These are phyloP conservation scores for Tupiocoris notatus DNA, from an alignment of 2,888 invertebrate genomes.

Conservation along the genomic window DNA sequence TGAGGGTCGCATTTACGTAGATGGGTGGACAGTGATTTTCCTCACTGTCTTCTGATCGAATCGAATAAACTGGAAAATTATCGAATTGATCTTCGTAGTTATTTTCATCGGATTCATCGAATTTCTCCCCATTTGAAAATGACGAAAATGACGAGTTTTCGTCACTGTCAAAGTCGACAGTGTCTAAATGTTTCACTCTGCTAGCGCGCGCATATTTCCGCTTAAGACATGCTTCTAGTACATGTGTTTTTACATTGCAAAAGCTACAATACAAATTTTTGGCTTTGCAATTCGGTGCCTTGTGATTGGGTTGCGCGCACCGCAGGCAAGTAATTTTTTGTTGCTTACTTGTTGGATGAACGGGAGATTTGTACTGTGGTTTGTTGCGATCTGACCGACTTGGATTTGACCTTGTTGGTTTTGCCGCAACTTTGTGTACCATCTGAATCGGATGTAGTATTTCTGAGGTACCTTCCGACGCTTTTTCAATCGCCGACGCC, in stretches of 20 bases:
- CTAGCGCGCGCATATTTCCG: neutral
- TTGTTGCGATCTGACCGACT: neutral
- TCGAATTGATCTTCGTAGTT: neutral
- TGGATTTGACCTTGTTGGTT: neutral
- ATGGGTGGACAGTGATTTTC: neutral
- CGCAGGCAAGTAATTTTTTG: neutral
- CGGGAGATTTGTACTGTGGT: neutral
- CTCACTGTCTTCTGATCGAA: neutral
- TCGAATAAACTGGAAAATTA: neutral
- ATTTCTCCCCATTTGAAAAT: too few species aligned
- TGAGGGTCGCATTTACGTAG: neutral
- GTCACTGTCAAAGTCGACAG: neutral
- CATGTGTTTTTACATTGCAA: constrained; percentile 1
- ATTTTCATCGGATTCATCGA: neutral
- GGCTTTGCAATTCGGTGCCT: constrained; percentile 1
- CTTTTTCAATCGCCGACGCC: neutral
- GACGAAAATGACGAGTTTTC: neutral
- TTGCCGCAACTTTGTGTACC: neutral
- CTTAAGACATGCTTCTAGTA: constrained; percentile 2
- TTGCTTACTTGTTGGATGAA: neutral
- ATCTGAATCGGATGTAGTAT: neutral
- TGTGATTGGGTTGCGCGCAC: constrained; percentile 13
- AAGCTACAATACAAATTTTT: neutral
- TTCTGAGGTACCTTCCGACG: neutral
- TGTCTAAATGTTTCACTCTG: neutral